A percentile compares a stretch with the other conserved stretches of the same genome.
These are phyloP conservation scores for Dryocosmus kuriphilus DNA, from an alignment of 2,888 invertebrate species.

Conservation along the genomic window DNA sequence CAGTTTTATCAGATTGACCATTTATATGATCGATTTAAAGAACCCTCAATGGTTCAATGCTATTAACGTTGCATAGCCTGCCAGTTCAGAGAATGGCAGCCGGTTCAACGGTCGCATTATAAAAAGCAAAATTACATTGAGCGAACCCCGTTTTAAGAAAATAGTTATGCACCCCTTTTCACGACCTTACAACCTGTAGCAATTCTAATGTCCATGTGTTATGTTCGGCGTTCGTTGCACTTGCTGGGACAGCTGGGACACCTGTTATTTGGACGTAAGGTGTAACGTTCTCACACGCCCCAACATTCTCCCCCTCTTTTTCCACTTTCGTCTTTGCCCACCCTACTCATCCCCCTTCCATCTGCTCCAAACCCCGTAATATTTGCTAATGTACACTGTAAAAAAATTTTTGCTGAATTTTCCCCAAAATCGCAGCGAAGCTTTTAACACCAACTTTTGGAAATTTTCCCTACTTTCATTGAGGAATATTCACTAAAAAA, in stretches of 20 bases:
- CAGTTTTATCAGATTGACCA: neutral
- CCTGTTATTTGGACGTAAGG: conserved; percentile 72
- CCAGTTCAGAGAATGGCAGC: conserved; percentile 39
- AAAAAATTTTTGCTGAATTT: too few relatives aligned
- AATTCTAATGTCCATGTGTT: conserved; percentile 69
- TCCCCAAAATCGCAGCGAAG: too few relatives aligned
- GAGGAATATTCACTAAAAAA: too few relatives aligned
- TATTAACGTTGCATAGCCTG: neutral
- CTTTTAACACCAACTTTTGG: too few relatives aligned
- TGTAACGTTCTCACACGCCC: conserved; percentile 66
- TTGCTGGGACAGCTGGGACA: conserved; percentile 73
- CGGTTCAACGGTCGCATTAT: conserved; percentile 69
- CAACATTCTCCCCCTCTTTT: conserved; percentile 49
- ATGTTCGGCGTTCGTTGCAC: conserved; percentile 67
- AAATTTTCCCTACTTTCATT: too few relatives aligned
- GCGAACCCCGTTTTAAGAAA: conserved; percentile 58
- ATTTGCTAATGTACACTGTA: conserved; percentile 56
- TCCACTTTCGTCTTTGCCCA: neutral
- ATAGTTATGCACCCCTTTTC: conserved; percentile 73
- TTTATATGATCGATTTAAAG: conserved; percentile 5
- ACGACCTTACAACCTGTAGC: conserved; percentile 58
- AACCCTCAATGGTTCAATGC: neutral
- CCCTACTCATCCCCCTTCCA: conserved; percentile 48
- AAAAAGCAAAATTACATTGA: conserved; percentile 58
- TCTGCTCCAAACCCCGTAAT: conserved; percentile 61